These are phyloP conservation scores for Sula dactylatra DNA, from an alignment of 2,113 vertebrate species.

Conservation along the genomic window DNA sequence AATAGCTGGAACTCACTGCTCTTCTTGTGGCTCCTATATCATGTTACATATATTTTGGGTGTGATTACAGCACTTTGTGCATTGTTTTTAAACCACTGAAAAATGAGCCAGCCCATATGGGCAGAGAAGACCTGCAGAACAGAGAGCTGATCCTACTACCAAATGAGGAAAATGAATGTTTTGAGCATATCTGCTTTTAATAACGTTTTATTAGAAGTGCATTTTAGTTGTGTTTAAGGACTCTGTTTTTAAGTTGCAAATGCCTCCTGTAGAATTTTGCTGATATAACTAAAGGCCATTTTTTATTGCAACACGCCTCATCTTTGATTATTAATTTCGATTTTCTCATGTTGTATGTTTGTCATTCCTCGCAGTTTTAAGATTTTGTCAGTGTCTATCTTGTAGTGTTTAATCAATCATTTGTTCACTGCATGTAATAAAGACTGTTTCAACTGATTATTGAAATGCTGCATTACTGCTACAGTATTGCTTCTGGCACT, in stretches of 20 bases:
- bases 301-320: neutral
- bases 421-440: neutral
- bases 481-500: neutral
- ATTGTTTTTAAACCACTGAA: neutral
- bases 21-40: neutral
- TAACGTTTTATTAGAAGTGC: constrained; percentile 17
- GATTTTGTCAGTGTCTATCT: constrained; percentile 31
- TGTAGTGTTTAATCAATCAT: constrained; percentile 41
- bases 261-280: neutral
- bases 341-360: neutral
- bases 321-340: constrained; percentile 2
- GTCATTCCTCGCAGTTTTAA: constrained; percentile 22
- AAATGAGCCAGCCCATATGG: neutral
- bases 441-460: neutral
- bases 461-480: neutral
- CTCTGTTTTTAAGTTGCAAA: neutral
- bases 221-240: neutral
- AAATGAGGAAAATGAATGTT: neutral
- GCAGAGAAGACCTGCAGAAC: neutral
- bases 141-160: neutral
- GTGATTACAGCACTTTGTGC: neutral
- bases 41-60: neutral
- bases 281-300: neutral
- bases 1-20: neutral
- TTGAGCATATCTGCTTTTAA: constrained; percentile 2